Base-by-base conservation (phyloP, 2,888 invertebrate species). In the Rapana venosa region DNA sequence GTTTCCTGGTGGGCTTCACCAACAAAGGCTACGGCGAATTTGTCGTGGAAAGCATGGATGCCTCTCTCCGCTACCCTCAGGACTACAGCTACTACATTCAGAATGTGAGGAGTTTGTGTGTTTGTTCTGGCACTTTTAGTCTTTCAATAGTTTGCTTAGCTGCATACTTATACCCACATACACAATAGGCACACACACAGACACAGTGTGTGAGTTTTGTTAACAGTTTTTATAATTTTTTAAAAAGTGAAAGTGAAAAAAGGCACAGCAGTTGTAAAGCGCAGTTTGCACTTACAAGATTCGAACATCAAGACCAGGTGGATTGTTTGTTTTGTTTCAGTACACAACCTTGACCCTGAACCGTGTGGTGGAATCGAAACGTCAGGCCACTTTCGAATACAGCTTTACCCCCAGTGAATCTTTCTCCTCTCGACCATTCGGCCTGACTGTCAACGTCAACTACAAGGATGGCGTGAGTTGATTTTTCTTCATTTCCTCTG, bases 81-180 rank as follows among this genome's bases (percentile, higher is more conserved):
- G 99, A 99, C 96, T 99, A 98, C 97, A 98, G 98, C 93, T 99
- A 98, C 96, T 98, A 98, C 97, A 99, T 99, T 93, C 99, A 99
- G 97, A 99, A 99, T 97, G 97, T 97, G 93, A 94, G 98, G 98
- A 2, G 99, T 99, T 0, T 97, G 99, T 90, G 98, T 98, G 36
- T 99, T 83, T 61, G 15, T 61, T 61, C n/a, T n/a, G n/a, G n/a
- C n/a, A n/a, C n/a, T n/a, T n/a, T n/a, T n/a, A n/a, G 61, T 61
- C 61, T 22, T 61, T 74, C 26, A n/a, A 8, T 1, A 22, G n/a
- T 74, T n/a, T n/a, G 8, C 47, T 47, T 47, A 8, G 2, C 47
- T 47, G 8, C 47, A 47, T 47, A 47, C 47, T 47, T 47, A 47
- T 22, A 61, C 4, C 15, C 22, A 61, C 61, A 61, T 61, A 22